phyloP scores from a whole-genome alignment of 2,888 invertebrate species.

The Choristoneura rosaceana region DNA sequence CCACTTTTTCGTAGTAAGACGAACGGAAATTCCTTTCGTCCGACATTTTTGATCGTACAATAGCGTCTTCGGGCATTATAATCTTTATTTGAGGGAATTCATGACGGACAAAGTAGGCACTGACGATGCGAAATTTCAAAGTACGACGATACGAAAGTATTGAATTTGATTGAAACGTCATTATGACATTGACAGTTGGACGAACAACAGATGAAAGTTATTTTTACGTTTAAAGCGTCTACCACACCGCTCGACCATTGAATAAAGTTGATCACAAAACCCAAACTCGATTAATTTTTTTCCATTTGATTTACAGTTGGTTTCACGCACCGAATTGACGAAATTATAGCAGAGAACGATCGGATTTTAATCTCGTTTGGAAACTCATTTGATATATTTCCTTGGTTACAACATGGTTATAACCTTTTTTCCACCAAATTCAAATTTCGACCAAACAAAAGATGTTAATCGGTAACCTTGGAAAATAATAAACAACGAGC shows the following conservation, averaged over 20 bases:
- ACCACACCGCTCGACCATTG: no score
- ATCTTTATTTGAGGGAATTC: conserved; percentile 24
- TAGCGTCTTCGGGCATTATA: conserved; percentile 38
- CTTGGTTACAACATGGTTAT: conserved; percentile 30
- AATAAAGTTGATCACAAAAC: no score
- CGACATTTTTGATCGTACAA: conserved; percentile 62
- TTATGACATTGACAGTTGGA: conserved; percentile 24
- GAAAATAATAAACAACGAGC: conserved; percentile 52
- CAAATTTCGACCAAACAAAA: conserved; percentile 63
- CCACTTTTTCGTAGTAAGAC: conserved; percentile 94
- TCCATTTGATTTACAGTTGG: background rate
- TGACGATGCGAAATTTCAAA: conserved; percentile 14
- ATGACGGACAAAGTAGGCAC: conserved; percentile 21
- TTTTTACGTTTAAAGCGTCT: conserved; percentile 21
- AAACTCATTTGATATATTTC: conserved; percentile 2
- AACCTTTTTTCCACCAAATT: conserved; percentile 38
- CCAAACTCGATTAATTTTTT: background rate
- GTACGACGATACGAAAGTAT: background rate
- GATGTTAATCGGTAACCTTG: conserved; percentile 52
- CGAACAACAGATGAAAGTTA: background rate
- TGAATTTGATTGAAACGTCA: conserved; percentile 26
- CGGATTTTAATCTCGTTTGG: no score
- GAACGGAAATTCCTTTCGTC: conserved; percentile 93
- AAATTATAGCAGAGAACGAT: background rate
- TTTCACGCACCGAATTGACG: background rate